Evolutionary conservation across 2,797 vertebrate genomes (phyloP).

Genomic region (Fratercula arctica): DNA sequence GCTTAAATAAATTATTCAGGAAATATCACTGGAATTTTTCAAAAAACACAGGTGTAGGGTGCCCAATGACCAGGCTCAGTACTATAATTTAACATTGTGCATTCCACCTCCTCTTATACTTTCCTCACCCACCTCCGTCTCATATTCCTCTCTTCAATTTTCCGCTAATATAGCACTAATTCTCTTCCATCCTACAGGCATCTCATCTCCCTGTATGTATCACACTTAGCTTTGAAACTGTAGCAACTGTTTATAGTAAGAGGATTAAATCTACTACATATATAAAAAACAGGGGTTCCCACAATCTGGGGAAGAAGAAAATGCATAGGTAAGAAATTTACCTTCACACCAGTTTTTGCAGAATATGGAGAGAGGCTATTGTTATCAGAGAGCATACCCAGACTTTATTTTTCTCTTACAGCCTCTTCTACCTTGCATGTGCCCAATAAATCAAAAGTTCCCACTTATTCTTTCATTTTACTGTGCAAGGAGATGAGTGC

Average conservation of each 20-base stretch:
- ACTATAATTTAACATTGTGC: neutral
- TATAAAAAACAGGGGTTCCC: neutral
- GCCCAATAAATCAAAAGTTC: neutral
- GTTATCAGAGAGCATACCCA: neutral
- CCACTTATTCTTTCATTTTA: neutral
- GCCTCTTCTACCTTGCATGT: neutral
- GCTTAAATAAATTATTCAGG: neutral
- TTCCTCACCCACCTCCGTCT: neutral
- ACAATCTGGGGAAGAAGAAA: neutral
- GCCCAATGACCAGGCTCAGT: neutral
- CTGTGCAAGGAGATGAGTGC: neutral
- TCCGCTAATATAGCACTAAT: neutral
- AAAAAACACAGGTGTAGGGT: neutral
- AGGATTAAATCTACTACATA: neutral
- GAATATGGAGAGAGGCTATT: neutral
- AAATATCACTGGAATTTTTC: neutral
- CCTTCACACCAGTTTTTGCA: neutral
- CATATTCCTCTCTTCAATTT: neutral
- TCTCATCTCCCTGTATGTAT: neutral
- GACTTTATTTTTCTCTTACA: neutral
- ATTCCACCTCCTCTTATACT: neutral
- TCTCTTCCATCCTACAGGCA: neutral
- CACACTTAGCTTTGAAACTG: neutral
- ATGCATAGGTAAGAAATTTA: neutral
- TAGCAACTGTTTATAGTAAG: neutral